Percentiles rank a stretch among this genome's conserved stretches.
Conservation (phyloP, 2,797 vertebrate species). For the Cirrhinus molitorella region DNA sequence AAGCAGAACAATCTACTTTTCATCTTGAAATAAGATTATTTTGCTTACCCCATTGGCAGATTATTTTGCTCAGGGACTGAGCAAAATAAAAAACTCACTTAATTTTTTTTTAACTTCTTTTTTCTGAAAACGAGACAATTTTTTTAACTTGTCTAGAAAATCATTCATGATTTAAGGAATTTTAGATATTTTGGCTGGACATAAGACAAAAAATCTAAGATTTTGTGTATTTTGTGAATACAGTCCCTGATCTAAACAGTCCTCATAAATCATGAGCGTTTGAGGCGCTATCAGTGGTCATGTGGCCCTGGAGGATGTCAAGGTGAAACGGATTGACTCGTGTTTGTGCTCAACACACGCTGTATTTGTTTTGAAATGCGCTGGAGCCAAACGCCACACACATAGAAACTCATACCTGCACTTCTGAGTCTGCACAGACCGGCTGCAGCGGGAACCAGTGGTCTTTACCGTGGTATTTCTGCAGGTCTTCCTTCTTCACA, state of each 20-base stretch:
- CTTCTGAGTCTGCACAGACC: slow-evolving; percentile 97
- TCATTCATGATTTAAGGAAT: too few species aligned
- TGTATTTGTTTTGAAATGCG: slow-evolving; percentile 40
- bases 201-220: too few species aligned
- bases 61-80: too few species aligned
- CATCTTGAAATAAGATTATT: too few species aligned
- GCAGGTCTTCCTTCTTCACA: slow-evolving; percentile 96
- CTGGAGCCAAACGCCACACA: background rate
- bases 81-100: too few species aligned
- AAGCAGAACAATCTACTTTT: too few species aligned
- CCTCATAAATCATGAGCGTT: background rate
- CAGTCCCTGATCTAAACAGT: background rate
- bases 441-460: slow-evolving; percentile 98
- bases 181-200: too few species aligned
- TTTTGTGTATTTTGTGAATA: too few species aligned
- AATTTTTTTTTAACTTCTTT: too few species aligned
- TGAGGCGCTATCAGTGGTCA: background rate
- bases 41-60: too few species aligned
- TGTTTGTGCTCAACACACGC: slow-evolving; percentile 48
- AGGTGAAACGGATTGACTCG: background rate
- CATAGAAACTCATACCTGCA: slow-evolving; percentile 87
- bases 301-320: background rate
- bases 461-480: slow-evolving; percentile 97
- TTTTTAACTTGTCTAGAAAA: too few species aligned
- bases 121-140: too few species aligned